Evolutionary conservation across 1,140 invertebrate genomes (phyloP), one percentile per base, ranked within the genome.

Genomic region (Eriosoma lanigerum): DNA sequence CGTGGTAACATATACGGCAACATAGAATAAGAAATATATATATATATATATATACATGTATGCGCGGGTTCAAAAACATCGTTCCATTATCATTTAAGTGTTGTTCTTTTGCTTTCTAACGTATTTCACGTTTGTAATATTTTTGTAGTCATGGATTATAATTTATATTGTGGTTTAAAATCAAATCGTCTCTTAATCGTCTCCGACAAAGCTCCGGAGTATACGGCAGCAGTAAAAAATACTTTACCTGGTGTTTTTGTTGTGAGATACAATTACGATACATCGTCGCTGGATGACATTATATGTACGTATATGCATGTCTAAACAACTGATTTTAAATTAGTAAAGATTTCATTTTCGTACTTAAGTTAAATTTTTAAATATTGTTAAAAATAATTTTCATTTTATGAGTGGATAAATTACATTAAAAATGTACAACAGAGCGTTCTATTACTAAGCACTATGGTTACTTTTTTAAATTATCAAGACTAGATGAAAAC

Each of bases 211-310:
- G 56, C 75, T 8, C 54, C 54, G 9, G 56, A 48, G 10, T 78
- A 62, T n/a, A 29, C 56, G 15, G 26, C 21, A 3, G 75, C 75
- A 0, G 54, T 78, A 6, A 78, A 78, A 62, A 78, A 78, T 29
- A 78, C 75, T 1, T 60, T 78, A 21, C 38, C 75, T 2, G 75
- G 75, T 10, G 54, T 78, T 2, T 78, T 78, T 19, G 56, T 78
- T 1, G 75, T 78, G 1, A 29, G 75, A 8, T 78, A 78, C 13
- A 78, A 60, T n/a, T 78, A 78, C 1, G 75, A 78, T 17, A 62
- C 75, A 17, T 78, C 75, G 0, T 78, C 75, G 6, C 19, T 78
- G 17, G 75, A 78, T 17, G 75, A 78, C 24, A 78, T 78, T 29
- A 78, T 78, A 0, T 78, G 75, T 78, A 62, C 56, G 75, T 78